Conservation (phyloP, 2,888 invertebrate species). For the Meteorus colon region DNA sequence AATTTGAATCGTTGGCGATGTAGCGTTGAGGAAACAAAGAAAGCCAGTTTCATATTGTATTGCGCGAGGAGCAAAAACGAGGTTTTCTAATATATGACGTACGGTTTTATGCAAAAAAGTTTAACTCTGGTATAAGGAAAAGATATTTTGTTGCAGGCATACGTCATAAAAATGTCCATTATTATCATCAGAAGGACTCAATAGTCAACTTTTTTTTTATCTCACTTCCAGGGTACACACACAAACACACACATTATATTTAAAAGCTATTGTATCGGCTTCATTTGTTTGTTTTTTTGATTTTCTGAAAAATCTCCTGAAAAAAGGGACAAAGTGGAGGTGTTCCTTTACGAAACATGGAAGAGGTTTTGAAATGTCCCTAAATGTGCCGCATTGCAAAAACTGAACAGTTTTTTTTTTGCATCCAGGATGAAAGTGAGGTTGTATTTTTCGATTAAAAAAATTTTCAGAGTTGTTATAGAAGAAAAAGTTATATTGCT, state of each 20-base stretch:
- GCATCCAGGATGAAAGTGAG: neutral
- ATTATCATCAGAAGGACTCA: conserved; percentile 1
- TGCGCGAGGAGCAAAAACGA: neutral
- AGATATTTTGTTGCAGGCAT: neutral
- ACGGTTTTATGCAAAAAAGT: conserved; percentile 7
- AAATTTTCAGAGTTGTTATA: neutral
- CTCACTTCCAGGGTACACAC: neutral
- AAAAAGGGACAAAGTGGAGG: neutral
- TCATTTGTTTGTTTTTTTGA: neutral
- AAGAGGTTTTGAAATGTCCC: neutral
- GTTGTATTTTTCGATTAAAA: neutral
- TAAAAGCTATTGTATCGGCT: neutral
- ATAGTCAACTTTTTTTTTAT: neutral
- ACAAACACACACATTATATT: neutral
- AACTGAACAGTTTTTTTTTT: neutral
- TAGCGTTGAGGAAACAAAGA: too few relatives aligned
- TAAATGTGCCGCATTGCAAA: neutral
- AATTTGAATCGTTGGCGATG: too few relatives aligned
- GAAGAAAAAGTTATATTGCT: neutral
- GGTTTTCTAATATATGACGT: neutral
- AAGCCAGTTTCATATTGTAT: too few relatives aligned
- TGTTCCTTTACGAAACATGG: neutral
- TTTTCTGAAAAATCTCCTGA: neutral
- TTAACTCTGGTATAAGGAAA: conserved; percentile 13
- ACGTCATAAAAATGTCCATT: conserved; percentile 31